Base-by-base conservation (phyloP, 2,888 invertebrate genomes). In the Drepana falcataria region DNA sequence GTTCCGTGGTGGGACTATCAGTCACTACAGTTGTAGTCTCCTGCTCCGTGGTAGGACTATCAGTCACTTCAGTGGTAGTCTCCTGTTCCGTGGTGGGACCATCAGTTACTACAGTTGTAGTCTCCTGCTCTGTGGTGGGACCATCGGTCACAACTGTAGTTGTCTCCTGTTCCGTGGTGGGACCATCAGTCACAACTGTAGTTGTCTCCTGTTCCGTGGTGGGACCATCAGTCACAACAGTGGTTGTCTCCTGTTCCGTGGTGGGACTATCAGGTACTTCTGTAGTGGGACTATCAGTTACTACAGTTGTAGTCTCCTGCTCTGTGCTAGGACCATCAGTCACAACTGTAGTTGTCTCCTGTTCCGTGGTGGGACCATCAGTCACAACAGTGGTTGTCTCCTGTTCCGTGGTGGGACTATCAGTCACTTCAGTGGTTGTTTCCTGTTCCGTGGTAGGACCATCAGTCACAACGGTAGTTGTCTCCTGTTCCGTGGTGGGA, bases 261-360 rank as follows among this genome's bases (percentile, higher is more conserved):
- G 47, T 40, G 2, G 47, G 4, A 21, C 2, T 5, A 41, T 41
- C 41, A 41, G 41, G 2, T 1, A 37, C n/a, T 37, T 52, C 51
- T 37, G 51, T 57, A 6, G 53, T 59, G 41, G 59, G 63, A 9
- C 54, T 35, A 5, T 52, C 52, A 6, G 52, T 37, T 5, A 37
- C 37, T 5, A 4, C 4, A 35, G 55, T 55, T 35, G 5, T 48
- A 5, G 33, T 34, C 9, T 4, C 37, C 37, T 49, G 35, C 33
- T 35, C 44, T 33, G 55, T 48, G 4, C 48, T 53, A 3, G 51
- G 21, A 9, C 44, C 34, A 0, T 44, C 47, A 21, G 51, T 48
- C 2, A 40, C 48, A 6, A 40, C 41, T 1, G 52, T 49, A 9
- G 54, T 53, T 1, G 47, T 6, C 21, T 33, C 55, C 9, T 44